Conservation (phyloP, 2,113 vertebrate species). For the Macquaria australasica region DNA sequence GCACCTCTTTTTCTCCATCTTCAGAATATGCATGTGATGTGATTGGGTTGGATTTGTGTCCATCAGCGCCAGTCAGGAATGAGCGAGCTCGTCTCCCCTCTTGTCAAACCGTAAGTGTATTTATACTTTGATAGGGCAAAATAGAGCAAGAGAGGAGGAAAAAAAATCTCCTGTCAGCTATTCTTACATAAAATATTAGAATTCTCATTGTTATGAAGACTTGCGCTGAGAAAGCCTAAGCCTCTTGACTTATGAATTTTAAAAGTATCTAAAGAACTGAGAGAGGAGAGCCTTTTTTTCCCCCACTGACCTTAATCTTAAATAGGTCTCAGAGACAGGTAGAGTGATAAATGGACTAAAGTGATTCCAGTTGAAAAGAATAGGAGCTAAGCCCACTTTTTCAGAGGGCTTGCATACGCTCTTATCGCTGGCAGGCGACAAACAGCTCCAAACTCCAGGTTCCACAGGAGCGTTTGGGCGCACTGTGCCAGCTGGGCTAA, state of each 20-base stretch:
- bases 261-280: slow-evolving; percentile 81
- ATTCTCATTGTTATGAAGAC: slow-evolving; percentile 85
- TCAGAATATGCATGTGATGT: slow-evolving; percentile 46
- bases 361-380: slow-evolving; percentile 79
- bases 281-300: slow-evolving; percentile 56
- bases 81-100: slow-evolving; percentile 25
- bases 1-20: slow-evolving; percentile 40
- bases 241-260: slow-evolving; percentile 87
- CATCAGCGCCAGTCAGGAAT: slow-evolving; percentile 52
- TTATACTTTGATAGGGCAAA: slow-evolving; percentile 65
- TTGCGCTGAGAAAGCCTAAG: slow-evolving; percentile 85
- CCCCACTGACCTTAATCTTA: slow-evolving; percentile 86
- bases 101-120: slow-evolving; percentile 61
- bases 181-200: slow-evolving; percentile 87
- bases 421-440: slow-evolving; percentile 81
- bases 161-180: slow-evolving; percentile 86
- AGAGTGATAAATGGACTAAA: slow-evolving; percentile 82
- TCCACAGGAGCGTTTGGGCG: slow-evolving; percentile 74
- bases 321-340: slow-evolving; percentile 87
- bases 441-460: slow-evolving; percentile 78
- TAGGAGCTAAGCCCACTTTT: slow-evolving; percentile 78
- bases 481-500: slow-evolving; percentile 81
- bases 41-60: slow-evolving; percentile 79
- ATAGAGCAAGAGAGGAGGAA: slow-evolving; percentile 55
- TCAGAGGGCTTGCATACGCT: slow-evolving; percentile 63